Evolutionary conservation across 2,797 vertebrate species (phyloP).

Genomic region (Hephaestus fuliginosus): DNA sequence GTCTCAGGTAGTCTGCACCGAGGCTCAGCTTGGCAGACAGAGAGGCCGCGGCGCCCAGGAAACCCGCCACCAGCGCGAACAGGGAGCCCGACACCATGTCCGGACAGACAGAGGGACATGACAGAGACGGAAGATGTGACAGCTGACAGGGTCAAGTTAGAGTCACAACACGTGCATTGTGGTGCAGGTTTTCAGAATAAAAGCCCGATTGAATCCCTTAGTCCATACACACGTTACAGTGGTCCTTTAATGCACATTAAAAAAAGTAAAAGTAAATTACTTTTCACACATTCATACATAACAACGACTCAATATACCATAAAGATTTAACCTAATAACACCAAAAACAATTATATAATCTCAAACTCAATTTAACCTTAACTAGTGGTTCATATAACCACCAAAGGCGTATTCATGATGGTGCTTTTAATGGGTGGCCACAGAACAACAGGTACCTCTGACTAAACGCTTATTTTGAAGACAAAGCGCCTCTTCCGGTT

Average conservation of each 20-base stretch:
- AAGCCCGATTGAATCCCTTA: neutral
- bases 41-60: slow-evolving; percentile 87
- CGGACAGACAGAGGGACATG: neutral
- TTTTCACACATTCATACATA: neutral
- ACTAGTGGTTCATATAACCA: neutral
- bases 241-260: neutral
- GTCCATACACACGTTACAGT: neutral
- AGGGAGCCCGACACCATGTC: slow-evolving; percentile 71
- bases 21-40: slow-evolving; percentile 89
- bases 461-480: slow-evolving; percentile 14
- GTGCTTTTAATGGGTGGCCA: no score
- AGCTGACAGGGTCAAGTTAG: neutral
- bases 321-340: neutral
- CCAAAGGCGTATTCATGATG: neutral
- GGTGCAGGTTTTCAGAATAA: slow-evolving; percentile 13
- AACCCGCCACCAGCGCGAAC: slow-evolving; percentile 84
- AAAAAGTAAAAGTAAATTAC: no score
- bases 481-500: fast-evolving
- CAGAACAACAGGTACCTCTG: neutral
- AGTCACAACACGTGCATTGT: neutral
- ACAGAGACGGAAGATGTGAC: neutral
- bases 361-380: neutral
- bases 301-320: neutral
- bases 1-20: slow-evolving; percentile 80
- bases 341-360: neutral